phyloP scores from a whole-genome alignment of 1,140 invertebrate species.

The Drosophila aff. region DNA sequence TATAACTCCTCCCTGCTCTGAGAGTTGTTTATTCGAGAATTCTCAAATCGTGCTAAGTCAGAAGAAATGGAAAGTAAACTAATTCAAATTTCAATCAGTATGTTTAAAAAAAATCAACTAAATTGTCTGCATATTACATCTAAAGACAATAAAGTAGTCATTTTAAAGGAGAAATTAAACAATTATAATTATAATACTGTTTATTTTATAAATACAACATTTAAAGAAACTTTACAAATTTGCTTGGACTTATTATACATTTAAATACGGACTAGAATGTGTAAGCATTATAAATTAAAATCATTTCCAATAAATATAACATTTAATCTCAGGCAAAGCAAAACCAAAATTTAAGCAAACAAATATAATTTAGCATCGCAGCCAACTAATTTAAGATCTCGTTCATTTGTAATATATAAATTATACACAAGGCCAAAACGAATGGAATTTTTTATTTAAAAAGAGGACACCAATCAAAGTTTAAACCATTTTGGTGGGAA shows the following conservation, averaged over 20 bases:
- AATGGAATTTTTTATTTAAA: neutral
- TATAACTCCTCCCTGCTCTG: no score
- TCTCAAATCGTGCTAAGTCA: no score
- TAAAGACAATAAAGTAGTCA: no score
- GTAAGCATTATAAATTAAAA: neutral
- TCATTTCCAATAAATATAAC: neutral
- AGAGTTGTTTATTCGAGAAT: no score
- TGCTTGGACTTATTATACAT: no score
- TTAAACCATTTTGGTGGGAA: constrained; percentile 1
- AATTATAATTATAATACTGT: no score
- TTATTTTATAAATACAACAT: no score
- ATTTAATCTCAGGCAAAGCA: neutral
- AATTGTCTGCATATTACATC: no score
- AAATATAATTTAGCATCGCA: neutral
- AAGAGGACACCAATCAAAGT: neutral
- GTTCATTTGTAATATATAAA: constrained; percentile 7
- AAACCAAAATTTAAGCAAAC: neutral
- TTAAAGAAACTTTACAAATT: no score
- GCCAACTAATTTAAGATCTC: constrained; percentile 3
- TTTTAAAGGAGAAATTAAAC: no score
- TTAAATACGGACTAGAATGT: neutral
- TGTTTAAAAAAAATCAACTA: neutral
- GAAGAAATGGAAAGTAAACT: neutral
- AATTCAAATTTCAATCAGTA: neutral
- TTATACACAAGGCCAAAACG: constrained; percentile 2